Evolutionary conservation across 2,113 vertebrate genomes (phyloP).

Genomic region (Callionymus lyra): DNA sequence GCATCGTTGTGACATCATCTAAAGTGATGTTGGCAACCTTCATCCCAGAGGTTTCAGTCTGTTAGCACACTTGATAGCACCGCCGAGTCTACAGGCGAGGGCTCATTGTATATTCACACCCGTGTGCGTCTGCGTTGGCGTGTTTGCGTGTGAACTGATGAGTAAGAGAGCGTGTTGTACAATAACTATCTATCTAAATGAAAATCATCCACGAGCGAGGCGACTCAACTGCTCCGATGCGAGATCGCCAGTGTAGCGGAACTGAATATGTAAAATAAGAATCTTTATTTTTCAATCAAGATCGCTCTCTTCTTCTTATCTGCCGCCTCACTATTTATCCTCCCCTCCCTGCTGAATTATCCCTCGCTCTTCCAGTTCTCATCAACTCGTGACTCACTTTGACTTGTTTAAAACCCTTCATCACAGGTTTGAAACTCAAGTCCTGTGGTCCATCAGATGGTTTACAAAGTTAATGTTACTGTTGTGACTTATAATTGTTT

Average conservation of each 20-base stretch:
- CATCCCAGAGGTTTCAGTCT: background rate
- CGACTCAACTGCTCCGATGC: slow-evolving; percentile 23
- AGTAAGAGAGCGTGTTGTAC: slow-evolving; percentile 33
- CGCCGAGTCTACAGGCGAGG: background rate
- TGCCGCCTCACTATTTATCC: background rate
- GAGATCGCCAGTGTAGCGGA: slow-evolving; percentile 16
- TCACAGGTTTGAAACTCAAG: no score
- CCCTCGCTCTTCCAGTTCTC: no score
- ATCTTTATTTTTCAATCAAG: slow-evolving; percentile 15
- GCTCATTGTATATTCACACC: slow-evolving; percentile 14
- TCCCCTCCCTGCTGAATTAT: background rate
- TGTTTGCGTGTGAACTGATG: slow-evolving; percentile 16
- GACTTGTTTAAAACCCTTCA: no score
- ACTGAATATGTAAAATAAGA: slow-evolving; percentile 31
- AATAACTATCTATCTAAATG: slow-evolving; percentile 44
- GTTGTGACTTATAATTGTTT: no score
- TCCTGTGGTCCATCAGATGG: no score
- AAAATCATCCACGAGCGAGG: slow-evolving; percentile 40
- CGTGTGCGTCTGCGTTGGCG: background rate
- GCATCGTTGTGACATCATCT: no score
- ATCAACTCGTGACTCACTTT: no score
- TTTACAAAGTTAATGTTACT: no score
- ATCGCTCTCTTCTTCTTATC: background rate
- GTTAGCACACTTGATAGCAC: slow-evolving; percentile 6
- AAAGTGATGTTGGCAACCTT: background rate